Evolutionary conservation across 2,888 invertebrate genomes (phyloP), one percentile per base, ranked within the genome.

Genomic region (Graphium colonna): DNA sequence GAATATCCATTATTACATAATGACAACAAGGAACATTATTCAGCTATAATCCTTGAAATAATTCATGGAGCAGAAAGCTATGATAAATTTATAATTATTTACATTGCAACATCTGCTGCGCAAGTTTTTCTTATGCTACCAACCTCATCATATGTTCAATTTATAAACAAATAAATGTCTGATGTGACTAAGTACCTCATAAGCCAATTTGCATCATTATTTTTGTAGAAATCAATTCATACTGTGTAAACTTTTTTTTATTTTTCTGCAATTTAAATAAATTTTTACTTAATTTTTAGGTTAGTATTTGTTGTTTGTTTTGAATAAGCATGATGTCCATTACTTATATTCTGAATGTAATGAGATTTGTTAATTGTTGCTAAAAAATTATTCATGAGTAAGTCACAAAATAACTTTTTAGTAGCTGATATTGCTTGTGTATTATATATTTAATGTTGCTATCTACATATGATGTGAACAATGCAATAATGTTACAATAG

Each of bases 81-180:
- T 63, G 63, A 60, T 46, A 59, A 61, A 60, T 55, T 61, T 63
- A 64, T 79, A 36, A 12, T 13, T 36, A 75, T 77, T 79, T 77
- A 76, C 73, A 65, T 77, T 71, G 68, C 51, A 76, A 79, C 81
- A 83, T 80, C 74, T 83, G 83, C 67, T 71, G 62, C 60, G 62
- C 65, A 69, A 65, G 61, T 68, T 75, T 72, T 67, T 71, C 28
- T 33, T 17, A 16, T 36, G 38, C 36, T 45, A 33, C 45, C 26
- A 41, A 67, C 59, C 59, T 60, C 65, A 58, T 73, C 73, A 75
- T 78, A 60, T 82, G 79, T 75, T 77, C 63, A 66, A 63, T 71
- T 56, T 56, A 65, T 66, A 67, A 75, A 69, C 68, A 68, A 56
- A 64, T 56, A 57, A 54, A 52, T 60, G 18, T 50, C 41, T 45